Percentiles rank a stretch among this genome's conserved stretches.
These are phyloP conservation scores for Vandiemenella viatica DNA, from an alignment of 2,888 invertebrate genomes.

Conservation along the genomic window DNA sequence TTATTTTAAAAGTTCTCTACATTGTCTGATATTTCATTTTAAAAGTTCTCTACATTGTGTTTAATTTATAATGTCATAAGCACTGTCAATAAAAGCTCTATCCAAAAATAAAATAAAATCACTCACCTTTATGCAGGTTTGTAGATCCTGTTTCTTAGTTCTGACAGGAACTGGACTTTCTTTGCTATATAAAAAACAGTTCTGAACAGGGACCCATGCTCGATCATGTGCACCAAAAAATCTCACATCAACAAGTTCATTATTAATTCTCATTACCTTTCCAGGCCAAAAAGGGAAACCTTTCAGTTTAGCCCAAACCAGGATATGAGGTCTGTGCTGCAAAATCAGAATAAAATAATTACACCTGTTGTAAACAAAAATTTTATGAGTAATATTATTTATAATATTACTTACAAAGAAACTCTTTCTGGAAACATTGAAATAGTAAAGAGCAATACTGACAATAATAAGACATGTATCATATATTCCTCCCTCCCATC, in stretches of 20 bases:
- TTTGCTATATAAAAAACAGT: conserved; percentile 33
- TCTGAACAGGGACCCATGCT: conserved; percentile 68
- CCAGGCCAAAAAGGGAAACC: conserved; percentile 98
- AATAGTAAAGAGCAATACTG: no score
- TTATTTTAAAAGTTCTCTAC: not conserved
- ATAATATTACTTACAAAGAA: no score
- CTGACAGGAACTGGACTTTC: conserved; percentile 34
- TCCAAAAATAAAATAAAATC: not conserved
- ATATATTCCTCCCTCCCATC: no score
- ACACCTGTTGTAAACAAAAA: not conserved
- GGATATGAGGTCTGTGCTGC: conserved; percentile 48
- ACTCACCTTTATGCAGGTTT: conserved; percentile 41
- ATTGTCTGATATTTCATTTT: not conserved
- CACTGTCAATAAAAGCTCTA: not conserved
- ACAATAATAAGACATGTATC: no score
- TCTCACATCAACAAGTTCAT: conserved; percentile 65
- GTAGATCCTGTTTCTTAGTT: conserved; percentile 38
- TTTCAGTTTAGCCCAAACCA: conserved; percentile 93
- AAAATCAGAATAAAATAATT: conserved; percentile 1
- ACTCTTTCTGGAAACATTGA: no score
- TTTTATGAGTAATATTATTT: not conserved
- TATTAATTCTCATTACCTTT: conserved; percentile 64
- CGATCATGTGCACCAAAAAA: conserved; percentile 94
- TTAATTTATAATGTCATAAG: not conserved
- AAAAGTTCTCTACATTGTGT: not conserved